A percentile compares a stretch with the other conserved stretches of the same genome.
These are phyloP conservation scores for Merops nubicus DNA, from an alignment of 2,113 vertebrate species.

Conservation along the genomic window DNA sequence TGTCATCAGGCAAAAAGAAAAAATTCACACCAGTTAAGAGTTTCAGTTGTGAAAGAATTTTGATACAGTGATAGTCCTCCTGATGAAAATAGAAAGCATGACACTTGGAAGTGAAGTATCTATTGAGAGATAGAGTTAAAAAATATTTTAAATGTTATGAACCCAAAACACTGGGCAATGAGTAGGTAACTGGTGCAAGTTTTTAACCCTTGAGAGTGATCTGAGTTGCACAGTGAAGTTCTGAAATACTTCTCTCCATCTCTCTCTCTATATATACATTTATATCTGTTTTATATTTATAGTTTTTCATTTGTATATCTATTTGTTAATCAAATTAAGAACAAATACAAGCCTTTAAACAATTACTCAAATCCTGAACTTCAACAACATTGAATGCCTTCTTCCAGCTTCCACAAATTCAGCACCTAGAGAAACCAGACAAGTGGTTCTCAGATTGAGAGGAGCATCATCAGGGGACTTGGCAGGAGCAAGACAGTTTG, in stretches of 20 bases:
- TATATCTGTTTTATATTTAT: too few relatives aligned
- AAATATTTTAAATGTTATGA: neutral
- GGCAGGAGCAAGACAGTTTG: neutral
- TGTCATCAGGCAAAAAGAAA: slow-evolving; percentile 50
- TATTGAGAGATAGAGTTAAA: slow-evolving; percentile 19
- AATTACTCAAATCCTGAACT: neutral
- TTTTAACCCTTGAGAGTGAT: neutral
- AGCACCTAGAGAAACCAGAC: neutral
- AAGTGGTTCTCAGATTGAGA: neutral
- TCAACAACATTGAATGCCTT: neutral
- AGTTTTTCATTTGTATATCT: neutral
- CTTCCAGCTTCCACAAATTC: neutral
- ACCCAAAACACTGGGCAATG: neutral
- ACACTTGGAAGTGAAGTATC: slow-evolving; percentile 40
- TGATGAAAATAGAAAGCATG: slow-evolving; percentile 47
- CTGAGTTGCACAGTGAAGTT: neutral
- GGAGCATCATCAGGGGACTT: neutral
- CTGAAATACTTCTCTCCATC: neutral
- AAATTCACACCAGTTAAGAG: slow-evolving; percentile 43
- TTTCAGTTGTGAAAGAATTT: slow-evolving; percentile 36
- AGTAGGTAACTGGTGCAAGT: neutral
- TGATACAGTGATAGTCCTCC: slow-evolving; percentile 44
- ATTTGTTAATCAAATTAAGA: neutral
- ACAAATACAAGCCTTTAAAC: neutral
- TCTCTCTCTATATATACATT: too few relatives aligned